Base-by-base conservation (phyloP, 2,113 vertebrate genomes). In the Heliornis fulica region DNA sequence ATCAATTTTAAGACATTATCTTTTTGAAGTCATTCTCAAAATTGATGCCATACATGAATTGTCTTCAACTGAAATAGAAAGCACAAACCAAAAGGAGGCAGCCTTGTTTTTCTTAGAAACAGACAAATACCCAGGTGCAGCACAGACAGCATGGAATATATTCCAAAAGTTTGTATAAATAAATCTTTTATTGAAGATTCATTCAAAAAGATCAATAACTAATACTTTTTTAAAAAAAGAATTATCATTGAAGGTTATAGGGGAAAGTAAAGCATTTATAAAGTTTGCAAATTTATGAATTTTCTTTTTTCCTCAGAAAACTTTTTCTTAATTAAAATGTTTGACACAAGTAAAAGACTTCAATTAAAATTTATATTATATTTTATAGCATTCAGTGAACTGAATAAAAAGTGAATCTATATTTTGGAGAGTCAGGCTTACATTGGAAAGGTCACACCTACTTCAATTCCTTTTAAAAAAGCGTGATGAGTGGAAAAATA, bases 61-160 rank as follows among this genome's bases (percentile, higher is more conserved):
- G 89, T 23, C 3, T 68, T 54, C 72, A 26, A n/a, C 3, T 57
- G n/a, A 65, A 61, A 56, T 13, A 51, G 9, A 72, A 89, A 77
- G 4, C 7, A 54, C 10, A 15, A 53, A 26, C 2, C 32, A 72
- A 36, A 34, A 8, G 25, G 4, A 22, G 4, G 1, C 2, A 29
- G 4, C 20, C 57, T 54, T 31, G 0, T 2, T 75, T 80, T 85
- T 60, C 32, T 25, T 63, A 63, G 36, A 70, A 83, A 83, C 20
- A 57, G 7, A 45, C 2, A 18, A 50, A 43, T 54, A 13, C 72
- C 38, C 32, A 50, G 7, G 2, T 66, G 53, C 10, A 83, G 8
- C 11, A 57, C 14, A 43, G 25, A 36, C 16, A 80, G 3, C 9
- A 31, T 7, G 3, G 13, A 11, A n/a, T 40, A 32, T 22, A 7